These are phyloP conservation scores for Callyntrura guangdongensis DNA, from an alignment of 2,888 invertebrate genomes.

Conservation along the genomic window DNA sequence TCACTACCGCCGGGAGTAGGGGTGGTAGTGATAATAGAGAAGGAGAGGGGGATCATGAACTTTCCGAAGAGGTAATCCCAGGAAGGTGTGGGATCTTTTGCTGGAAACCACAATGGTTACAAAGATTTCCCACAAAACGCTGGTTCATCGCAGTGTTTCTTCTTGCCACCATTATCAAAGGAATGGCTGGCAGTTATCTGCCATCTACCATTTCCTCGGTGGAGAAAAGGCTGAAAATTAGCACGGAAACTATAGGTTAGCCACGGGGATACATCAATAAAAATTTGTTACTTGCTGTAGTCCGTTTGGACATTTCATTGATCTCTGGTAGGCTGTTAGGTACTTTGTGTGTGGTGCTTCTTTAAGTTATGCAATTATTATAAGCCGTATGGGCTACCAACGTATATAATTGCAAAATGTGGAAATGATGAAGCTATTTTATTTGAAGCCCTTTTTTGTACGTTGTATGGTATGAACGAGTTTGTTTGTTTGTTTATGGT, in stretches of 20 bases:
- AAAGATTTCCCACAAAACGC: slow-evolving; percentile 88
- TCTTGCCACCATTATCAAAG: slow-evolving; percentile 85
- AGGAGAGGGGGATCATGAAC: slow-evolving; percentile 47
- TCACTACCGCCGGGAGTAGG: not conserved
- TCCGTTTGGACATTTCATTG: too few relatives aligned
- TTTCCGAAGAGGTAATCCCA: slow-evolving; percentile 34
- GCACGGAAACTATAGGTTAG: slow-evolving; percentile 85
- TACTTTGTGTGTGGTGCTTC: not conserved
- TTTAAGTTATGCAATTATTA: not conserved
- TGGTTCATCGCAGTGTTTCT: slow-evolving; percentile 89
- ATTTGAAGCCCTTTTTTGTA: not conserved
- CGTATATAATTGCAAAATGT: too few relatives aligned
- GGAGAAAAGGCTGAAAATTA: slow-evolving; percentile 85
- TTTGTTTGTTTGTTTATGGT: not conserved
- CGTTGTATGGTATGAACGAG: not conserved
- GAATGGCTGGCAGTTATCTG: slow-evolving; percentile 85
- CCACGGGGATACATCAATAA: not conserved
- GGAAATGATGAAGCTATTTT: not conserved
- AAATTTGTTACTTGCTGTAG: not conserved
- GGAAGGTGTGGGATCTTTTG: slow-evolving; percentile 87
- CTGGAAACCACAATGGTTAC: slow-evolving; percentile 88
- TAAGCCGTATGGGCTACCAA: not conserved
- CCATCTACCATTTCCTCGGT: slow-evolving; percentile 85
- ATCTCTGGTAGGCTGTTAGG: not conserved
- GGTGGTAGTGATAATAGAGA: not conserved